Conservation (phyloP, 92 coral and sea anemone genomes). For the Heteractis magnifica region DNA sequence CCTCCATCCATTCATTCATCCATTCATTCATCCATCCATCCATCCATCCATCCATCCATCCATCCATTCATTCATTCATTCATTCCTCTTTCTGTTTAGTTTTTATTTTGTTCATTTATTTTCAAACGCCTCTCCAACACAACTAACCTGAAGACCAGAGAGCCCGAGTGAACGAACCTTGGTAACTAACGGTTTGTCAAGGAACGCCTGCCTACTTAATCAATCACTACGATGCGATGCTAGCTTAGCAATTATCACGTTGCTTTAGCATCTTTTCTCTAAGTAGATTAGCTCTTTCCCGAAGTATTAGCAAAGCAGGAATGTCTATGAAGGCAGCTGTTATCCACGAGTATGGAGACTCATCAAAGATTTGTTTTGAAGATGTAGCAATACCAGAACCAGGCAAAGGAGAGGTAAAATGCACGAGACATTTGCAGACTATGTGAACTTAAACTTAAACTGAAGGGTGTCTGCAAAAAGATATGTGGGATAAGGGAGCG, state of each 20-base stretch:
- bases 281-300: neutral
- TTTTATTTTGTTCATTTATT: too few species aligned
- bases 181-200: neutral
- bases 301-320: neutral
- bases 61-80: too few species aligned
- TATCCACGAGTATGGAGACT: constrained; percentile 62
- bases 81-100: too few species aligned
- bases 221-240: neutral
- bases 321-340: constrained; percentile 78
- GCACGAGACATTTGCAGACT: neutral
- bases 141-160: neutral
- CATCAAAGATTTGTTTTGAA: constrained; percentile 56
- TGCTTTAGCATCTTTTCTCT: neutral
- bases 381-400: constrained; percentile 58
- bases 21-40: too few species aligned
- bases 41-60: too few species aligned
- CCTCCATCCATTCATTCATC: too few species aligned
- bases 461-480: too few species aligned
- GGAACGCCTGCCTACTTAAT: neutral
- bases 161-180: neutral
- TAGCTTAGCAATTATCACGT: neutral
- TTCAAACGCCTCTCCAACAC: too few species aligned
- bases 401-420: constrained; percentile 50
- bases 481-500: too few species aligned
- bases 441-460: neutral